These are phyloP conservation scores for Oscheius sp. DNA, from an alignment of 2,888 invertebrate genomes.

Conservation along the genomic window DNA sequence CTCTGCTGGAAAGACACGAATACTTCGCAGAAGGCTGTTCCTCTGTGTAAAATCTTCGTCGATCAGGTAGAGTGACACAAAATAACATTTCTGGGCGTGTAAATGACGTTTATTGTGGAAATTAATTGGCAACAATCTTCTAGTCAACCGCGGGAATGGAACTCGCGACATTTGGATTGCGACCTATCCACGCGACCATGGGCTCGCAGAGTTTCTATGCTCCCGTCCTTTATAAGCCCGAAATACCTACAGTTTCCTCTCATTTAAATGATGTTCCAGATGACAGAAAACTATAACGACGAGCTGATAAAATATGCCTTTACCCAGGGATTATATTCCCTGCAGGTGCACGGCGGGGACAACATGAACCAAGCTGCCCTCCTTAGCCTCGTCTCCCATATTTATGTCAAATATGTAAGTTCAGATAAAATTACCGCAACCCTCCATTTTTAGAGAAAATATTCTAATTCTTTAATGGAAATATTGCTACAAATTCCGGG, in stretches of 20 bases:
- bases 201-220: too few species aligned
- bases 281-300: constrained; percentile 26
- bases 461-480: constrained; percentile 22
- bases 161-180: too few species aligned
- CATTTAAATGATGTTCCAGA: too few species aligned
- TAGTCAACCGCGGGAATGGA: too few species aligned
- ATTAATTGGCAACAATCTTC: background rate
- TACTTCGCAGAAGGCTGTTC: constrained; percentile 44
- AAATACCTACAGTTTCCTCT: too few species aligned
- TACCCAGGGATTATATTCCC: constrained; percentile 8
- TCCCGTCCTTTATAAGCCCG: too few species aligned
- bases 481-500: constrained; percentile 36
- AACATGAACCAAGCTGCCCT: constrained; percentile 11
- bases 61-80: constrained; percentile 26
- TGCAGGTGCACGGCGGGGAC: constrained; percentile 37
- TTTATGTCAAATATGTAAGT: constrained; percentile 15
- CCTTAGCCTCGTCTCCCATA: constrained; percentile 30
- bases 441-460: constrained; percentile 28
- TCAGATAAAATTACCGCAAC: too few species aligned
- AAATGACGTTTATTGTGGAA: background rate
- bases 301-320: constrained; percentile 26
- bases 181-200: too few species aligned
- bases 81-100: background rate
- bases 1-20: constrained; percentile 57
- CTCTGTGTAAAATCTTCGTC: constrained; percentile 48